Base-by-base conservation (phyloP, 2,113 vertebrate genomes). In the Hippocampus guttulatus region DNA sequence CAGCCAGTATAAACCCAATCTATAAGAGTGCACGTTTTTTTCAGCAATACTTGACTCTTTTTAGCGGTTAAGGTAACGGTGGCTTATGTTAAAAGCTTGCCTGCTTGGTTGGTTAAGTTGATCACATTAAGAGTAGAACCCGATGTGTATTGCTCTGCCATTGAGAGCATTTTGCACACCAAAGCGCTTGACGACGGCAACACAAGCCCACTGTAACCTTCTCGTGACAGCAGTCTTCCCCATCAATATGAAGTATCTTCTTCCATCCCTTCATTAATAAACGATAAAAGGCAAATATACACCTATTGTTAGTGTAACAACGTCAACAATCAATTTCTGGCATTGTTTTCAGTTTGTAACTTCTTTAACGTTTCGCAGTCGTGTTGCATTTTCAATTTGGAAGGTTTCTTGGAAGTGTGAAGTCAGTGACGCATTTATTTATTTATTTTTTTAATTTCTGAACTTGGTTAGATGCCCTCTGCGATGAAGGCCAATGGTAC, bases 401-500 rank as follows among this genome's bases (percentile, higher is more conserved):
- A 21, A 8, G 33, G 2, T 45, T 41, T 23, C 58, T 3, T 16
- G 15, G 4, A 14, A 60, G 58, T 43, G 45, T 66, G 21, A 45
- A 15, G n/a, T 38, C 14, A 62, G 5, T 33, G 18, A 20, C 8
- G 3, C 27, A 5, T 5, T 1, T 3, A 4, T 47, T 20, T 8
- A 33, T 1, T 7, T 27, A 1, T 0, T 7, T 45, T 5, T 58
- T 27, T 11, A 75, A 20, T 0, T 58, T 51, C 51, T 7, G 43
- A 30, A 10, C n/a, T 67, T 61, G 45, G 71, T 58, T 78, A 95
- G 94, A 98, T 97, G 96, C 96, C 96, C 90, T 98, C 95, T 89
- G 96, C 94, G 81, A 96, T 95, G 90, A 96, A 93, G 91, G 93
- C 93, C 88, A 95, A 92, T 82, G 89, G 88, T 74, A 93, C 91